These are phyloP conservation scores for Epinephelus malabaricus DNA, from an alignment of 2,797 vertebrate genomes.

Conservation along the genomic window DNA sequence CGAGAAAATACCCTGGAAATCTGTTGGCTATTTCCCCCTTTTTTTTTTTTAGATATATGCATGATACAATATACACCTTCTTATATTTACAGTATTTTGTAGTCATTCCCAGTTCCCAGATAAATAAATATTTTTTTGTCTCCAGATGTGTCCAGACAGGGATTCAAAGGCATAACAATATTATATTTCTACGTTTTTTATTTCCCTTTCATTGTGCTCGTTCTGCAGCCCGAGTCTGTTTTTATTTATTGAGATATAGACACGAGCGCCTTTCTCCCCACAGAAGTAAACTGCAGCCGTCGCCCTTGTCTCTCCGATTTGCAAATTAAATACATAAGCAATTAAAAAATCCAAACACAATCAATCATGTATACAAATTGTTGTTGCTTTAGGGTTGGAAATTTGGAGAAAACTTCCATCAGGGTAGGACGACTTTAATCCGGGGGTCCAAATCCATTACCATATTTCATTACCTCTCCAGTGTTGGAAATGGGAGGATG, in stretches of 20 bases:
- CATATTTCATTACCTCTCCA: constrained; percentile 85
- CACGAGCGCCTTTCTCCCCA: constrained; percentile 44
- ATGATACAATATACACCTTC: neutral
- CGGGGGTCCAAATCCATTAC: constrained; percentile 79
- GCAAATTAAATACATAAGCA: constrained; percentile 87
- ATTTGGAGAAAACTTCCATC: constrained; percentile 84
- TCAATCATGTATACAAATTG: constrained; percentile 86
- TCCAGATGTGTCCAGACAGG: constrained; percentile 8
- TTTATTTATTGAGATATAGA: constrained; percentile 67
- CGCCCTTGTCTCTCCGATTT: constrained; percentile 74
- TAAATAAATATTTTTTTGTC: neutral
- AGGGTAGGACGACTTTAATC: constrained; percentile 83
- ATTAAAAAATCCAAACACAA: constrained; percentile 85
- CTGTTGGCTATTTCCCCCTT: neutral
- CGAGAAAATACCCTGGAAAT: neutral
- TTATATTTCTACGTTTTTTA: neutral
- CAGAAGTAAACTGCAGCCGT: constrained; percentile 66
- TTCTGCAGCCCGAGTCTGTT: constrained; percentile 51
- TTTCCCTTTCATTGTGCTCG: neutral
- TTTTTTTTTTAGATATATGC: neutral
- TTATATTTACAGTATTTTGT: neutral
- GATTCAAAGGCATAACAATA: neutral
- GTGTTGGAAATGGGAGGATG: constrained; percentile 67
- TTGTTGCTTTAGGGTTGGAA: constrained; percentile 84
- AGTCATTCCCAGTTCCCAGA: neutral